A percentile compares a stretch with the other conserved stretches of the same genome.
These are phyloP conservation scores for Poecilia wingei DNA, from an alignment of 2,797 vertebrate genomes.

Conservation along the genomic window DNA sequence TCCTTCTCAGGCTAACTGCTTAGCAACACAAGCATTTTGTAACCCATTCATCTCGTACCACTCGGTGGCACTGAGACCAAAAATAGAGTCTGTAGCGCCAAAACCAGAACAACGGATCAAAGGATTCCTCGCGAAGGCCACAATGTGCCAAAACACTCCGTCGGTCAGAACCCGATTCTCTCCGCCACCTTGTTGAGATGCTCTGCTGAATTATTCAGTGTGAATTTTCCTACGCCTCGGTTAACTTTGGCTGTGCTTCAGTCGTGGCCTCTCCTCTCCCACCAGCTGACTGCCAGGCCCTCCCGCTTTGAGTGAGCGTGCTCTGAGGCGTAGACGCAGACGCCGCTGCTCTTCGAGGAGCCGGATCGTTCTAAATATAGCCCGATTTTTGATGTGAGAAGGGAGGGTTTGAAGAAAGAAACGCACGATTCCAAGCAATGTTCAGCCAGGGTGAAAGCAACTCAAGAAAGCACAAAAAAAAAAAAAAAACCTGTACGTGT, in stretches of 20 bases:
- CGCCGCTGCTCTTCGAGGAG: constrained; percentile 38
- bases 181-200: constrained; percentile 19
- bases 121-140: background rate
- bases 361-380: constrained; percentile 62
- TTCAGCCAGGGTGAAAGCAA: background rate
- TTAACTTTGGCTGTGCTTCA: constrained; percentile 44
- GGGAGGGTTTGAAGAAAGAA: constrained; percentile 14
- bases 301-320: constrained; percentile 24
- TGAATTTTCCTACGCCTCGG: constrained; percentile 49
- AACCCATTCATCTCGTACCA: background rate
- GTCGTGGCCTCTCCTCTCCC: constrained; percentile 32
- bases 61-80: background rate
- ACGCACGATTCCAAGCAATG: background rate
- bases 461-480: background rate
- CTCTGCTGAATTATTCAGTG: constrained; percentile 75
- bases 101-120: background rate
- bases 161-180: constrained; percentile 44
- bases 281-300: constrained; percentile 54
- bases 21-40: background rate
- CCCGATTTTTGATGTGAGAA: constrained; percentile 37
- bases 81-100: constrained; percentile 3
- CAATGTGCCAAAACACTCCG: constrained; percentile 33
- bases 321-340: constrained; percentile 39
- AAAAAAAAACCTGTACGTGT: background rate
- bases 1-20: background rate